Conservation (phyloP, 2,113 vertebrate genomes). For the Poeciliopsis retropinna region DNA sequence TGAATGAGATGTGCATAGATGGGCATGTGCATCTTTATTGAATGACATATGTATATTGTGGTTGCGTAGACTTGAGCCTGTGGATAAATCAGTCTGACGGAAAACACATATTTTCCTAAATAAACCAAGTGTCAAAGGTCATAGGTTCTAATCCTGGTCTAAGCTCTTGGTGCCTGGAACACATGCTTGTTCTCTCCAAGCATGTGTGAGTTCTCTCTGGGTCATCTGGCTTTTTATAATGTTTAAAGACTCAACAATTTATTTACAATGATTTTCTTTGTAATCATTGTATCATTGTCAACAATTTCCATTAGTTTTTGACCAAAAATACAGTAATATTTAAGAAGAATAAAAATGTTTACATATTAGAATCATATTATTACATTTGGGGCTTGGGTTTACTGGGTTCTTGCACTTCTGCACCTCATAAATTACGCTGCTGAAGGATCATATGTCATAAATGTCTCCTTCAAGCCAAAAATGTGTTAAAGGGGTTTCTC, state of each 20-base stretch:
- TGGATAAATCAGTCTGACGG: neutral
- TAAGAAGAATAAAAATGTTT: neutral
- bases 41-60: neutral
- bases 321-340: too few species aligned
- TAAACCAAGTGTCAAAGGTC: neutral
- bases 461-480: slow-evolving; percentile 49
- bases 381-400: neutral
- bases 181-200: neutral
- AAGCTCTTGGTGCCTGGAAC: neutral
- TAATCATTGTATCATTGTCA: too few species aligned
- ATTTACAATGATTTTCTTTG: too few species aligned
- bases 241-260: too few species aligned
- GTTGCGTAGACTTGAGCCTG: neutral
- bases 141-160: neutral
- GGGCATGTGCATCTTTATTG: too few species aligned
- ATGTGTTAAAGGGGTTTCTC: slow-evolving; percentile 26
- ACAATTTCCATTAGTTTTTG: too few species aligned
- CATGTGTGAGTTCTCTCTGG: neutral
- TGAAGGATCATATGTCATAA: slow-evolving; percentile 33
- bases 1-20: too few species aligned
- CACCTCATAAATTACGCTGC: slow-evolving; percentile 20
- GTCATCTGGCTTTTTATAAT: too few species aligned
- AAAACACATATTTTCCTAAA: neutral
- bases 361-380: neutral
- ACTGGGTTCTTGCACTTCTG: slow-evolving; percentile 20